Percentiles rank a stretch among this genome's conserved stretches.
Evolutionary conservation across 2,888 invertebrate genomes (phyloP).

Genomic region (Adelognathus sp.): DNA sequence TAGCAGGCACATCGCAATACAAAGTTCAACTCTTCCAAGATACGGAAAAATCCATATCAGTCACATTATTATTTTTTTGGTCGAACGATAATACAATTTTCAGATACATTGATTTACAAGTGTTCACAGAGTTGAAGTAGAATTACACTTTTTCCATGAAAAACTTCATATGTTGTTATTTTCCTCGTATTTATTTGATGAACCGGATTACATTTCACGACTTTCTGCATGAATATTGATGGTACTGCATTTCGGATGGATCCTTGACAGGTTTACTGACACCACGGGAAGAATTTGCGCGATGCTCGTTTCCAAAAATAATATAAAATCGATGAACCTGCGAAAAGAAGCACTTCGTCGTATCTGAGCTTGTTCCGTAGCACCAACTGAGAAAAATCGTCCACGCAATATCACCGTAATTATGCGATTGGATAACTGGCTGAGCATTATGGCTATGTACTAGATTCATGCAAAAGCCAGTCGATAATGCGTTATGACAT

Average conservation of each 20-base stretch:
- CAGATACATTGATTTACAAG: neutral
- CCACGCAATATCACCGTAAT: neutral
- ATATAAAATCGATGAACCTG: neutral
- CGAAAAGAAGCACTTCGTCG: constrained; percentile 18
- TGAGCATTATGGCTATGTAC: constrained; percentile 20
- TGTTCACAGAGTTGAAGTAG: no score
- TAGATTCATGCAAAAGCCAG: constrained; percentile 25
- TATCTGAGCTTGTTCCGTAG: neutral
- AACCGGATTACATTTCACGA: no score
- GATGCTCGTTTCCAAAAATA: neutral
- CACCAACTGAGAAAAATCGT: neutral
- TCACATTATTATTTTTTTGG: neutral
- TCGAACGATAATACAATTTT: neutral
- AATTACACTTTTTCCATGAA: no score
- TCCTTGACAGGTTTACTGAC: no score
- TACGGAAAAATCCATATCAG: neutral
- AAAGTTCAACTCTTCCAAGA: neutral
- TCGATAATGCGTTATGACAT: constrained; percentile 50
- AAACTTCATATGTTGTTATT: no score
- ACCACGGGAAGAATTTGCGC: no score
- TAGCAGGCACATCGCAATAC: neutral
- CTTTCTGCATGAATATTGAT: no score
- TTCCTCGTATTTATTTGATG: no score
- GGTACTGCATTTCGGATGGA: no score
- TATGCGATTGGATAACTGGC: neutral